phyloP scores from a whole-genome alignment of 1,140 invertebrate species.

The Eurosta solidaginis region DNA sequence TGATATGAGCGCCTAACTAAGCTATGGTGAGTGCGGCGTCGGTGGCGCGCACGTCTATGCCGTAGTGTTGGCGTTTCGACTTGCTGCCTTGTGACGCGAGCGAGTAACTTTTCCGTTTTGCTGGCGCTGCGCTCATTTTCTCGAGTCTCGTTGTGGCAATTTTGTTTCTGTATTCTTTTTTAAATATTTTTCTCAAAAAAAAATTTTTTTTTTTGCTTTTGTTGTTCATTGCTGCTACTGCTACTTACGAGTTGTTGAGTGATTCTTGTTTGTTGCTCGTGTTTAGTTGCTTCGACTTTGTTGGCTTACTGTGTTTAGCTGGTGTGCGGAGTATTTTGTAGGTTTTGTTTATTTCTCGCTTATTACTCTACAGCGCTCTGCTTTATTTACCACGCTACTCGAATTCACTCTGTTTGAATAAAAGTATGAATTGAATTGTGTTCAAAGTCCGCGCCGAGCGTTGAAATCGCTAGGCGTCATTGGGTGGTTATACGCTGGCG shows the following conservation, averaged over 20 bases:
- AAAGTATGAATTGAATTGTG: neutral
- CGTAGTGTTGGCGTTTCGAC: neutral
- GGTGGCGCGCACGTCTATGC: neutral
- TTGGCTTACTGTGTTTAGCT: neutral
- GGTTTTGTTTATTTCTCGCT: neutral
- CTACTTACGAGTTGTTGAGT: neutral
- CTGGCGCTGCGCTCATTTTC: neutral
- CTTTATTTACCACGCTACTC: neutral
- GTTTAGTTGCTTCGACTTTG: neutral
- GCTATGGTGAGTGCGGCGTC: neutral
- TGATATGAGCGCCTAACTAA: neutral
- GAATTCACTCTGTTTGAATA: neutral
- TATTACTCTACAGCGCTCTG: neutral
- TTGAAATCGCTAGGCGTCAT: neutral
- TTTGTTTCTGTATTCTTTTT: too few species aligned
- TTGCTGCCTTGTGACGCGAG: neutral
- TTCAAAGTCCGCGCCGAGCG: neutral
- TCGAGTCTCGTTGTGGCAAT: too few species aligned
- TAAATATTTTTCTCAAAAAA: too few species aligned
- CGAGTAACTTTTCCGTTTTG: neutral
- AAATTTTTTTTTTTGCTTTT: too few species aligned
- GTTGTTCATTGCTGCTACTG: neutral
- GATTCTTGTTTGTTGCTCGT: constrained; percentile 4
- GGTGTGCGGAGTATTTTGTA: neutral
- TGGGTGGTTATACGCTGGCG: neutral